These are phyloP conservation scores for Dermatemys mawii DNA, from an alignment of 2,113 vertebrate genomes.

Conservation along the genomic window DNA sequence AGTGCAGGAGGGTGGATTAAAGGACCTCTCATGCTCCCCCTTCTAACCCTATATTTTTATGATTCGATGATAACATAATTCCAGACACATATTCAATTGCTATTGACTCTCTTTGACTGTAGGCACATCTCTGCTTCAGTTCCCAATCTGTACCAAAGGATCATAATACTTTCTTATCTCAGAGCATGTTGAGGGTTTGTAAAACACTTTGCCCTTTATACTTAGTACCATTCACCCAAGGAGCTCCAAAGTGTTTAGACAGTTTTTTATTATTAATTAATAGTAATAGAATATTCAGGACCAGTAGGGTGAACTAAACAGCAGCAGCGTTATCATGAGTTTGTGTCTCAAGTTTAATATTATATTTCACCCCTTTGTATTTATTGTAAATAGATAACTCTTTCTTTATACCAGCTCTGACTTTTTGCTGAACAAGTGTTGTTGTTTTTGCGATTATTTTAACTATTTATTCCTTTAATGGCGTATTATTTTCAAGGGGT, in stretches of 20 bases:
- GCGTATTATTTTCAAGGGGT: conserved; percentile 65
- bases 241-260: neutral
- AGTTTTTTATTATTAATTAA: neutral
- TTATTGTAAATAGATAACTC: neutral
- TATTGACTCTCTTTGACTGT: fast-evolving
- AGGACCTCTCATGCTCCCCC: neutral
- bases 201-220: neutral
- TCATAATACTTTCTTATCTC: neutral
- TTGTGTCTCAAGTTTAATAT: conserved; percentile 50
- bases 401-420: conserved; percentile 13
- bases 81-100: fast-evolving
- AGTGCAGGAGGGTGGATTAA: neutral
- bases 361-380: neutral
- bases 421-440: conserved; percentile 15
- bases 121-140: neutral
- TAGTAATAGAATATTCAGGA: conserved; percentile 26
- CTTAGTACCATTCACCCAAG: neutral
- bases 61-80: neutral
- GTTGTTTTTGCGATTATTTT: conserved; percentile 17
- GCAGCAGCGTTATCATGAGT: neutral
- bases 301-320: conserved; percentile 41
- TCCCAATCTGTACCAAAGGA: neutral
- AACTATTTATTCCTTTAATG: conserved; percentile 68
- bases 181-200: neutral
- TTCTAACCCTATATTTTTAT: neutral